Percentiles rank a stretch among this genome's conserved stretches.
Evolutionary conservation across 37 sponge, comb jelly and placozoan genomes (phyloP).

Genomic region (Halichondria panicea): DNA sequence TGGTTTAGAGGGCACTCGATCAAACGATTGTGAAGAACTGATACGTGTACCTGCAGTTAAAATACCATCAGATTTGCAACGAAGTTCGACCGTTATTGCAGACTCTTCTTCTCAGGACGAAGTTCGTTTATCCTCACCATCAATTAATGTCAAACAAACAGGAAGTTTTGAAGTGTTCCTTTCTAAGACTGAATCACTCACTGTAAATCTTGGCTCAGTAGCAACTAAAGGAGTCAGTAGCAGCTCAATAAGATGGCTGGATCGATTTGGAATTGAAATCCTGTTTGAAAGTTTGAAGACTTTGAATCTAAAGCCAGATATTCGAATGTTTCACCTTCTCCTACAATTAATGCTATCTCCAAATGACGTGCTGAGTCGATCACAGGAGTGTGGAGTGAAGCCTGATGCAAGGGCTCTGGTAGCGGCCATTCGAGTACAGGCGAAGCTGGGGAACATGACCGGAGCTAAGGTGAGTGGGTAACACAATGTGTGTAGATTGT

Average conservation of each 20-base stretch:
- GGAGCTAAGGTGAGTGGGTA: conserved; percentile 27
- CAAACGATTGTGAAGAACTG: background rate
- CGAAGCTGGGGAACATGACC: background rate
- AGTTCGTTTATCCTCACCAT: too few species aligned
- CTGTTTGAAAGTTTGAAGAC: conserved; percentile 13
- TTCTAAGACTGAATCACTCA: too few species aligned
- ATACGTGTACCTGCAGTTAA: too few species aligned
- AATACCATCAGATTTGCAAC: too few species aligned
- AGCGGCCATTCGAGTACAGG: conserved; percentile 17
- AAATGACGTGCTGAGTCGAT: conserved; percentile 10
- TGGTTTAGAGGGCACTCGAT: conserved; percentile 20
- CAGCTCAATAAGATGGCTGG: conserved; percentile 33
- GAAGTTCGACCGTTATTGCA: too few species aligned
- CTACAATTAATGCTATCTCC: conserved; percentile 7
- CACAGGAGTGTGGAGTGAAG: conserved; percentile 11
- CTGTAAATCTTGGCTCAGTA: background rate
- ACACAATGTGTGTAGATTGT: background rate
- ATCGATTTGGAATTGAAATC: conserved; percentile 2
- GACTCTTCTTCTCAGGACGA: background rate
- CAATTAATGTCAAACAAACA: background rate
- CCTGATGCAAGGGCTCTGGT: conserved; percentile 19
- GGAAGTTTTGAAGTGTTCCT: background rate
- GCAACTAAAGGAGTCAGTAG: background rate
- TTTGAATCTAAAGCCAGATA: conserved; percentile 3
- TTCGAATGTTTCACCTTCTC: conserved; percentile 46